Evolutionary conservation across 2,113 vertebrate species (phyloP).

Genomic region (Chaenocephalus aceratus): DNA sequence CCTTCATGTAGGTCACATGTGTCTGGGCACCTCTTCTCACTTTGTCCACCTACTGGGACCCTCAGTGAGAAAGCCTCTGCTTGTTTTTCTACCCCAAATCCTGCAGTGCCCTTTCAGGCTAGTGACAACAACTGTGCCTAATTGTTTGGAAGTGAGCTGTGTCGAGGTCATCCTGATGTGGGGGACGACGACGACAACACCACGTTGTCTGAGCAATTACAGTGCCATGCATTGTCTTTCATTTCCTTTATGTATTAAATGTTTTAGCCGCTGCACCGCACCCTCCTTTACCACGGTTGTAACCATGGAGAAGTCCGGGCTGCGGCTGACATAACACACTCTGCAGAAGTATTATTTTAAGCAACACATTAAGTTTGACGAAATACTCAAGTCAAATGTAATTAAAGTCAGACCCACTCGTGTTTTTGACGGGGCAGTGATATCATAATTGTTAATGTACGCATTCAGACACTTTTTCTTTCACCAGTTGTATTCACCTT

Average conservation of each 20-base stretch:
- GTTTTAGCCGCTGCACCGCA: not conserved
- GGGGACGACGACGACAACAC: not conserved
- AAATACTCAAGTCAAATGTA: no score
- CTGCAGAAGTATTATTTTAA: no score
- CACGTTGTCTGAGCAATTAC: not conserved
- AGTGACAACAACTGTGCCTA: constrained; percentile 58
- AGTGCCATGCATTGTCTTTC: not conserved
- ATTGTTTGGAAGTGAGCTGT: constrained; percentile 70
- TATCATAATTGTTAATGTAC: no score
- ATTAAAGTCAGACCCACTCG: no score
- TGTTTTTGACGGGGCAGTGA: no score
- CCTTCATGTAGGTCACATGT: constrained; percentile 68
- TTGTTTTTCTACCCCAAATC: constrained; percentile 44
- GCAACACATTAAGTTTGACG: no score
- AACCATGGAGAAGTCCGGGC: no score
- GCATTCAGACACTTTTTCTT: no score
- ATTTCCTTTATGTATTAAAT: not conserved
- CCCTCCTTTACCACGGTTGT: no score
- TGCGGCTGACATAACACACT: no score
- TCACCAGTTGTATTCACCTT: no score
- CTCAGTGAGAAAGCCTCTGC: constrained; percentile 66
- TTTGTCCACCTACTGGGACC: constrained; percentile 63
- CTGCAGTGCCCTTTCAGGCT: constrained; percentile 53
- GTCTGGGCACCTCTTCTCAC: constrained; percentile 53
- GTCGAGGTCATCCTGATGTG: constrained; percentile 21